Base-by-base conservation (phyloP, 2,888 invertebrate genomes). In the Stictocephala bisonia region DNA sequence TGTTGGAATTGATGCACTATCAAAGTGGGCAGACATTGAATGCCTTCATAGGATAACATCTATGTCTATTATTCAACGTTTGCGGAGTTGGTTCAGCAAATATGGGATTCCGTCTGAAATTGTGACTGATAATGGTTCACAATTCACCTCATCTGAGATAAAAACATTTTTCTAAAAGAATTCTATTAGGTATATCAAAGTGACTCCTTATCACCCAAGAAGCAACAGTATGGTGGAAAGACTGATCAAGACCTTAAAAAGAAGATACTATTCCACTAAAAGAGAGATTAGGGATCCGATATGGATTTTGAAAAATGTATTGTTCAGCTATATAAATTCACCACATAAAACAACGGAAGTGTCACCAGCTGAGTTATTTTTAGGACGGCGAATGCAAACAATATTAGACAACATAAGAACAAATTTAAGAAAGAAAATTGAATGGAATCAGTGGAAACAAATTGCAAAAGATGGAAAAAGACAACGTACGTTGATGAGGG, bases 11-110 rank as follows among this genome's bases (percentile, higher is more conserved):
- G 66, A 72, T n/a, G n/a, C n/a, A n/a, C n/a, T n/a, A n/a, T 48
- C 50, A 2, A 72, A 72, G 27, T 67, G 66, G 53, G 50, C 66
- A n/a, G 72, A 67, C 40, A 41, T 72, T 13, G 64, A 58, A 2
- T n/a, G 60, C 13, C 48, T 71, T 11, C 7, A 71, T 27, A 15
- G 24, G 15, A 70, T 64, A 40, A 71, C 71, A n/a, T 35, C 64
- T 22, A 15, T 15, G 7, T 20, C 20, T 11, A 22, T 71, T 18
- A 71, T 71, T n/a, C 24, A 48, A 48, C 18, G 29, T n/a, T 31
- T 64, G 24, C 18, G 64, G 31, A n/a, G 26, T n/a, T 64, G 71
- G 71, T 64, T 71, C 13, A 15, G 71, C 22, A 58, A 44, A 27
- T 56, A 56, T 29, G 31, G 56, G 2, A 9, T 56, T 15, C 31